Conservation (phyloP, 2,888 invertebrate species). For the Drosophila kanekoi region DNA sequence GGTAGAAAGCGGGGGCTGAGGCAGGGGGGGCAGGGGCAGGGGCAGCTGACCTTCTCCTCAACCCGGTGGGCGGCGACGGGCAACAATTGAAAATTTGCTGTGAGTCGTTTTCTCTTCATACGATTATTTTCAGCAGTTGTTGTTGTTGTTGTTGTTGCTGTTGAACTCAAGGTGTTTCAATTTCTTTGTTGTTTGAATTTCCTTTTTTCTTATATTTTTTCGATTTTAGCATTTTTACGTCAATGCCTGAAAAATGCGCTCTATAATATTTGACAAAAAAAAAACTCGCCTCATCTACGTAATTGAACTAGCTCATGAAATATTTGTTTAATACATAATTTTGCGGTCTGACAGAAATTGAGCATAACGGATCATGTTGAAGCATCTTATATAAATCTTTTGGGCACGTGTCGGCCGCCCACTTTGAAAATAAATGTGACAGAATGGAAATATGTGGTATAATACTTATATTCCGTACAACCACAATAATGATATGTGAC, state of each 20-base stretch:
- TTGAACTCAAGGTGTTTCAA: conserved; percentile 60
- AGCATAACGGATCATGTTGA: conserved; percentile 27
- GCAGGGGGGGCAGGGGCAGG: neutral
- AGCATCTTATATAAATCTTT: conserved; percentile 56
- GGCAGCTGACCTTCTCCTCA: conserved; percentile 17
- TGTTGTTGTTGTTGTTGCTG: conserved; percentile 5
- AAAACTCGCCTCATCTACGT: conserved; percentile 31
- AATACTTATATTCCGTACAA: no score
- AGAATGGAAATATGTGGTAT: conserved; percentile 2
- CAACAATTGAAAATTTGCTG: conserved; percentile 62
- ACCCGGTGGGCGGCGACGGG: conserved; percentile 2
- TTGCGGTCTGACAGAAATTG: conserved; percentile 42
- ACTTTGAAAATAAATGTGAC: conserved; percentile 15
- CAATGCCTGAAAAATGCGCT: conserved; percentile 71
- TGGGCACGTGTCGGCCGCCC: conserved; percentile 47
- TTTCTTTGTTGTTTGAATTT: conserved; percentile 42
- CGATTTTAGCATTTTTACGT: conserved; percentile 54
- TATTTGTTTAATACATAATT: conserved; percentile 22
- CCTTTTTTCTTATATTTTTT: conserved; percentile 9
- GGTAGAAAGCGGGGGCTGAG: neutral
- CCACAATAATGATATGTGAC: neutral
- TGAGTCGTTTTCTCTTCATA: conserved; percentile 34
- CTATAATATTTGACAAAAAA: conserved; percentile 68
- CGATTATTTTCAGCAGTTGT: conserved; percentile 14
- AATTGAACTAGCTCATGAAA: conserved; percentile 42